Base-by-base conservation (phyloP, 2,888 invertebrate species). In the Azorinus chamasolen region DNA sequence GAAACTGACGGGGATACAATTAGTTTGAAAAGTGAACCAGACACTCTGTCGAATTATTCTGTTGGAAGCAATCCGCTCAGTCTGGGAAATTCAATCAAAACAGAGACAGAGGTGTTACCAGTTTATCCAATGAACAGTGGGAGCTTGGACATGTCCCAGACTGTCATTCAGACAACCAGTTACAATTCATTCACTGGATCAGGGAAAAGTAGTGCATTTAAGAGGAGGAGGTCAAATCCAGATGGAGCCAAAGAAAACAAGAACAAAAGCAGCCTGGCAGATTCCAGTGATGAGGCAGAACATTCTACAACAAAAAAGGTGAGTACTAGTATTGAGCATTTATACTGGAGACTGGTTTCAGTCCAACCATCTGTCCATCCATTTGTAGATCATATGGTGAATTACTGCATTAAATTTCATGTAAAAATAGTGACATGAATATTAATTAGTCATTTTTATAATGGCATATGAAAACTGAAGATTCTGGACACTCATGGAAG, bases 131-230 rank as follows among this genome's bases (percentile, higher is more conserved):
- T 68, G 68, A 62, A 64, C 32, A 59, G 63, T 46, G 64, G 64
- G 41, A 58, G 65, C 24, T 32, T 75, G 24, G 80, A 80, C 18
- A 37, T 43, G n/a, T 62, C 68, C 16, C 78, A 80, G 25, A 83
- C 85, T 22, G 48, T 86, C 16, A 73, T 86, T 45, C 84, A 84
- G 62, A 83, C 83, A 6, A 77, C 80, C 2, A 83, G 86, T 74
- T 84, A 84, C 62, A 83, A 82, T 69, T 64, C 73, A 12, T 82
- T 83, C 58, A 58, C 66, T 66, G 84, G 82, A 16, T 58, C 39
- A 45, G 66, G 74, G 5, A 71, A 62, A 27, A 12, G 46, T 12
- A 32, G 20, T 5, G 43, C 24, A 16, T 70, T 27, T 43, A 74
- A 78, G 58, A 27, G 68, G 18, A 41, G 54, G 27, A 77, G 71